Evolutionary conservation across 2,797 vertebrate species (phyloP).

Genomic region (Malurus leucopterus): DNA sequence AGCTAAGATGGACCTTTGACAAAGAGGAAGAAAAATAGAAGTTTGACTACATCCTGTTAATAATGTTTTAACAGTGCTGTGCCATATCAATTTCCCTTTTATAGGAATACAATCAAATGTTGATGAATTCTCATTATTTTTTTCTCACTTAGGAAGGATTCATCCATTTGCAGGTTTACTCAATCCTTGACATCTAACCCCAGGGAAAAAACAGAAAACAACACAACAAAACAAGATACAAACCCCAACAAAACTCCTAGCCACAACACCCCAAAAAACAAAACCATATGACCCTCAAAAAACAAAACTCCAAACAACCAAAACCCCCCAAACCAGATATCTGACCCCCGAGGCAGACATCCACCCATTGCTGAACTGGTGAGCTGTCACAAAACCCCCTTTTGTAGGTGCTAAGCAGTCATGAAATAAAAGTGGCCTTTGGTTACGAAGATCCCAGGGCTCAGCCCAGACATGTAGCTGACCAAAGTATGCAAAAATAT

Average conservation of each 20-base stretch:
- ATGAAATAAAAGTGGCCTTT: not conserved
- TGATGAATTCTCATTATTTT: not conserved
- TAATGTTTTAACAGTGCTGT: not conserved
- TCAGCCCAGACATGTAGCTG: not conserved
- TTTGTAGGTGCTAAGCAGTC: not conserved
- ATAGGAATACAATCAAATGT: not conserved
- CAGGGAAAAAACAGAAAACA: not conserved
- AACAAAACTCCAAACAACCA: fast-evolving
- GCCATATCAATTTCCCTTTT: not conserved
- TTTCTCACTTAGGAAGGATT: not conserved
- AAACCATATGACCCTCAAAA: not conserved
- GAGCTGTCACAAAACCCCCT: not conserved
- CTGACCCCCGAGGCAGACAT: fast-evolving
- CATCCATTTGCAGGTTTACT: not conserved
- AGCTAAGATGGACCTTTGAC: conserved; percentile 87
- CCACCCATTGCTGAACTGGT: not conserved
- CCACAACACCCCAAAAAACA: not conserved
- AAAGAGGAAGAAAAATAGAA: conserved; percentile 37
- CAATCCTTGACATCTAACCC: not conserved
- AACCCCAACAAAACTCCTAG: not conserved
- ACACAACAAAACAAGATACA: not conserved
- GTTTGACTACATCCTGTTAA: not conserved
- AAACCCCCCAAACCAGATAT: not conserved
- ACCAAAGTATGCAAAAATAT: not conserved
- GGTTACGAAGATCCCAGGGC: not conserved